Evolutionary conservation across 2,888 invertebrate genomes (phyloP), one percentile per base, ranked within the genome.

Genomic region (Celastrina argiolus): DNA sequence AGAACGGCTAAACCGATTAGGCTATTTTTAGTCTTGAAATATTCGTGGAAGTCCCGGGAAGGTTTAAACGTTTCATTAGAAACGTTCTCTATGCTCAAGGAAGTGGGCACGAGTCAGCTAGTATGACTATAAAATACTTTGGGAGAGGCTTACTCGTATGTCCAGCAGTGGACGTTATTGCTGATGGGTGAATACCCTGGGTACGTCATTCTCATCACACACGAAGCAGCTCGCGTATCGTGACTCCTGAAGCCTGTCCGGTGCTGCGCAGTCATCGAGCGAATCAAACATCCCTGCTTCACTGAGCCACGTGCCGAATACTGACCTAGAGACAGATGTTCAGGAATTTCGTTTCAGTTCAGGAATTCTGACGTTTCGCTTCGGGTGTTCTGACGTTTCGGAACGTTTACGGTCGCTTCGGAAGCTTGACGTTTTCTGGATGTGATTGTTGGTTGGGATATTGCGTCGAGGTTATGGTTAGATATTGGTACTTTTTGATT

Each of bases 241-340:
- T 67, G 64, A 45, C 64, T 28, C 45, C 42, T 64, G 42, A 58
- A 67, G 56, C 58, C 39, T 64, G 59, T 59, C 64, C 64, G 56
- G 6, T 41, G 69, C 31, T 67, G 67, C 66, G 76, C 74, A 75
- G 70, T 68, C 74, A 77, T 66, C 64, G 73, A 72, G 74, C 75
- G 76, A 74, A 76, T 74, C 76, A 74, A 76, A 74, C 73, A 73
- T 64, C 68, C 71, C 70, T 78, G 82, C 79, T 79, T 75, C 82
- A 83, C 71, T 82, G 81, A 66, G 31, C 56, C 65, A 56, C 65
- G 39, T 26, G 51, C 51, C 64, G n/a, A 64, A 59, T 63, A 56
- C 34, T 64, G 56, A 63, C 66, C 61, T 61, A 65, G 58, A 41
- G 58, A 22, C 39, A 58, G 16, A 36, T 56, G 51, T 51, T 18